Evolutionary conservation across 2,113 vertebrate species (phyloP).

Genomic region (Micronycteris hirsuta): DNA sequence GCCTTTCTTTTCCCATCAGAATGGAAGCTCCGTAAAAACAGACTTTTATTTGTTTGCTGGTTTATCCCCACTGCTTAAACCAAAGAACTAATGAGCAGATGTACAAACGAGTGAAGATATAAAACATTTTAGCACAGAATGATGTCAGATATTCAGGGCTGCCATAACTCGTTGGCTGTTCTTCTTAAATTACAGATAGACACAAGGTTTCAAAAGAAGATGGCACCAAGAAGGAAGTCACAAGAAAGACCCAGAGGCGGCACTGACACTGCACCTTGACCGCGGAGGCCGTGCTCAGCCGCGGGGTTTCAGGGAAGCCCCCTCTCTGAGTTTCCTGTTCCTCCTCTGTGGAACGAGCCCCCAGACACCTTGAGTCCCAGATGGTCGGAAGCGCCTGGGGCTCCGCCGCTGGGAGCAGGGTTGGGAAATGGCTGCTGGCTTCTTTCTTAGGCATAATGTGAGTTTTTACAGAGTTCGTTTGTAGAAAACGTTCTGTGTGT

Average conservation of each 20-base stretch:
- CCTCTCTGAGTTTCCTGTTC: not conserved
- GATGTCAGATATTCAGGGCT: not conserved
- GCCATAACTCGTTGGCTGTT: not conserved
- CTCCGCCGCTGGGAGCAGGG: not conserved
- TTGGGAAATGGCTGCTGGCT: not conserved
- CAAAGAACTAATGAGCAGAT: not conserved
- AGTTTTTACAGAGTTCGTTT: not conserved
- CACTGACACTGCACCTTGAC: not conserved
- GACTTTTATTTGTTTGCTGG: not conserved
- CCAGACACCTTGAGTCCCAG: not conserved
- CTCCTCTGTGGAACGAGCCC: not conserved
- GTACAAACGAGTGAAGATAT: not conserved
- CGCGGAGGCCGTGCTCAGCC: not conserved
- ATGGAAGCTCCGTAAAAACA: not conserved
- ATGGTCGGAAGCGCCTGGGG: not conserved
- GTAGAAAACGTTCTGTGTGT: not conserved
- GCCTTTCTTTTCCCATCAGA: not conserved
- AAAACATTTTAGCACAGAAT: not conserved
- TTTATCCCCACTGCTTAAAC: not conserved
- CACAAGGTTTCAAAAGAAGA: not conserved
- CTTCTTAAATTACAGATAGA: not conserved
- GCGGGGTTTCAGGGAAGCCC: not conserved
- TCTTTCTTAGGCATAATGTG: not conserved
- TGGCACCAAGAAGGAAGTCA: not conserved
- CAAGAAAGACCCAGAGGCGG: not conserved